These are phyloP conservation scores for Thecocarcelia acutangulata DNA, from an alignment of 2,888 invertebrate genomes.

Conservation along the genomic window DNA sequence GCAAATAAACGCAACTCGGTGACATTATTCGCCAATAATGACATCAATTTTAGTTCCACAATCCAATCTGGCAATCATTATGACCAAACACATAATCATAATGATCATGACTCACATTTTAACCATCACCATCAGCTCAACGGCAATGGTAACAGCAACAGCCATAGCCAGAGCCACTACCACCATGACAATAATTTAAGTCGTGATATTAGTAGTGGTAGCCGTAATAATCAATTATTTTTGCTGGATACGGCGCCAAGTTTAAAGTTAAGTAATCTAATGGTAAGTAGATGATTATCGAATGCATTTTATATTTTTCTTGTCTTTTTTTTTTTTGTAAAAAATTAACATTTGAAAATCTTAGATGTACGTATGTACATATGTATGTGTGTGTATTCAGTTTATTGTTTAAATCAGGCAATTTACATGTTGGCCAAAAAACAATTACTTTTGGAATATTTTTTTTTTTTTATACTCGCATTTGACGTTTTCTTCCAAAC, in stretches of 20 bases:
- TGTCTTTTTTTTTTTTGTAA: not conserved
- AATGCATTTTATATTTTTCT: conserved; percentile 23
- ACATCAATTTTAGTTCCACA: conserved; percentile 62
- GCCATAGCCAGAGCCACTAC: conserved; percentile 57
- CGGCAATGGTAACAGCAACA: not conserved
- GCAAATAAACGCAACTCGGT: conserved; percentile 59
- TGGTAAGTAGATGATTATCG: conserved; percentile 77
- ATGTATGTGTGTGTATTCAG: too few relatives aligned
- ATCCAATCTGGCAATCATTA: conserved; percentile 69
- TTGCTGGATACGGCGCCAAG: conserved; percentile 80
- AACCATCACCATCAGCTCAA: conserved; percentile 61
- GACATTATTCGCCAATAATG: conserved; percentile 52
- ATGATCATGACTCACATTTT: conserved; percentile 50
- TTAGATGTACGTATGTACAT: too few relatives aligned
- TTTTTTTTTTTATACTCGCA: conserved; percentile 3
- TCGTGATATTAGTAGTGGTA: conserved; percentile 65
- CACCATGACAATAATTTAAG: conserved; percentile 57
- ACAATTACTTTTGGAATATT: too few relatives aligned
- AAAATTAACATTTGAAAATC: conserved; percentile 1
- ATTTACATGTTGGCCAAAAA: too few relatives aligned
- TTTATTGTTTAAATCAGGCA: too few relatives aligned
- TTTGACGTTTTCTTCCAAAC: conserved; percentile 1
- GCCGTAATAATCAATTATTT: conserved; percentile 72
- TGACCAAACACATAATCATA: conserved; percentile 55
- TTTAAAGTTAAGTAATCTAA: conserved; percentile 81